Conservation (phyloP, 1,140 invertebrate species). For the Neodiprion virginianus region DNA sequence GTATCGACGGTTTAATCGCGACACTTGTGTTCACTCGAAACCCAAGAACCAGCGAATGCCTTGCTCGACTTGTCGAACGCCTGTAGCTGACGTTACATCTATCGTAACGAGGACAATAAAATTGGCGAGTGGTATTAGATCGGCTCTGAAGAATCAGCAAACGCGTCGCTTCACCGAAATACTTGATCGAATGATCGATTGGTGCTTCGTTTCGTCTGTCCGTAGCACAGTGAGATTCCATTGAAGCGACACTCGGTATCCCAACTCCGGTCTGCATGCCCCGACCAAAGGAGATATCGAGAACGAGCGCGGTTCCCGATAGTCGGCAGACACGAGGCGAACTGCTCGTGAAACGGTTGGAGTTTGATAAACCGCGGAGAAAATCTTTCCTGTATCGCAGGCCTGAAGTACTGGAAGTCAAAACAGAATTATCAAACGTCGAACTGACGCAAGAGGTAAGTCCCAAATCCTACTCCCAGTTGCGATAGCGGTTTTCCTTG, state of each 20-base stretch:
- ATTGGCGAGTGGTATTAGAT: too few relatives aligned
- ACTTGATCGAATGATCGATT: too few relatives aligned
- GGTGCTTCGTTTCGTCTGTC: too few relatives aligned
- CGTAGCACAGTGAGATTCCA: background rate
- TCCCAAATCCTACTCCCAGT: background rate
- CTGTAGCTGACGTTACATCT: too few relatives aligned
- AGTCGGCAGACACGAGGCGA: background rate
- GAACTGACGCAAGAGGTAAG: background rate
- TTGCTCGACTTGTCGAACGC: too few relatives aligned
- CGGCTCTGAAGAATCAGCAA: too few relatives aligned
- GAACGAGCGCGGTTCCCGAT: background rate
- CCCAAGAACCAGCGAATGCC: too few relatives aligned
- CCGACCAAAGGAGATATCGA: background rate
- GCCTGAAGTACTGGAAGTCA: background rate
- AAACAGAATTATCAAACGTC: background rate
- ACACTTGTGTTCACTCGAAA: too few relatives aligned
- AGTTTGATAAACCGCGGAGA: background rate
- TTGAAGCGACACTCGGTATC: background rate
- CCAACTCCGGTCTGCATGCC: conserved; percentile 2
- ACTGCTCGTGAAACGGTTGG: background rate
- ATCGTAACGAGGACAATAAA: too few relatives aligned
- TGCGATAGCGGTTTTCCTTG: too few relatives aligned
- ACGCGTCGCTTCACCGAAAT: too few relatives aligned
- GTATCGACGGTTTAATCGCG: too few relatives aligned
- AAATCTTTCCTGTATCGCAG: background rate